Conservation (phyloP, 2,797 vertebrate species). For the Phrynocephalus guinanensis region DNA sequence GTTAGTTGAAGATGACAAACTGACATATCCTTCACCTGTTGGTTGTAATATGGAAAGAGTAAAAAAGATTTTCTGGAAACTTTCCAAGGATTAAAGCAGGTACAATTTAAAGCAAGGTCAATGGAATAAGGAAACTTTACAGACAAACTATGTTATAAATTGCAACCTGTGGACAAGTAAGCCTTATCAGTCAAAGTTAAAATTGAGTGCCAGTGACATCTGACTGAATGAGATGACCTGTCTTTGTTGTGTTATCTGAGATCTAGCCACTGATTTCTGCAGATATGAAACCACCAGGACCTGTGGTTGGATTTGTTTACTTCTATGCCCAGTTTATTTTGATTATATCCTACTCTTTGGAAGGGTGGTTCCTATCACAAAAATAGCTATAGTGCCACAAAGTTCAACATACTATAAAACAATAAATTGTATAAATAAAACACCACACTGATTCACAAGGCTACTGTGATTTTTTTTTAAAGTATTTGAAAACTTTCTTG, state of each 20-base stretch:
- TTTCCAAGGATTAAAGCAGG: background rate
- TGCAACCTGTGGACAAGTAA: slow-evolving; percentile 30
- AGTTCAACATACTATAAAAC: background rate
- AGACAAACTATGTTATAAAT: slow-evolving; percentile 26
- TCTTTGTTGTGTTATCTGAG: background rate
- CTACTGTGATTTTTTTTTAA: no score
- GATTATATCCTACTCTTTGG: background rate
- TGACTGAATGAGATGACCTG: slow-evolving; percentile 23
- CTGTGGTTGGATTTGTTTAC: background rate
- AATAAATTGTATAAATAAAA: background rate
- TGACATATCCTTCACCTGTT: slow-evolving; percentile 92
- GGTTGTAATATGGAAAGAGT: slow-evolving; percentile 50
- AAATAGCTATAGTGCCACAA: background rate
- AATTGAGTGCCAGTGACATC: slow-evolving; percentile 26
- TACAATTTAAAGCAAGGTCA: slow-evolving; percentile 39
- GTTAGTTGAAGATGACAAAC: slow-evolving; percentile 80
- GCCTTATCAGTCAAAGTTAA: slow-evolving; percentile 16
- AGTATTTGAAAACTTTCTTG: no score
- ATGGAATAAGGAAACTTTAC: slow-evolving; percentile 5
- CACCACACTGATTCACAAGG: no score
- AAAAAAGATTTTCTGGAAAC: slow-evolving; percentile 45
- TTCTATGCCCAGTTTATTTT: background rate
- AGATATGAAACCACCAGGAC: background rate
- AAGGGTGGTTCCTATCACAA: background rate
- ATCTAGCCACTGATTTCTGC: background rate